Evolutionary conservation across 2,113 vertebrate genomes (phyloP).

Genomic region (Malaclemys terrapin): DNA sequence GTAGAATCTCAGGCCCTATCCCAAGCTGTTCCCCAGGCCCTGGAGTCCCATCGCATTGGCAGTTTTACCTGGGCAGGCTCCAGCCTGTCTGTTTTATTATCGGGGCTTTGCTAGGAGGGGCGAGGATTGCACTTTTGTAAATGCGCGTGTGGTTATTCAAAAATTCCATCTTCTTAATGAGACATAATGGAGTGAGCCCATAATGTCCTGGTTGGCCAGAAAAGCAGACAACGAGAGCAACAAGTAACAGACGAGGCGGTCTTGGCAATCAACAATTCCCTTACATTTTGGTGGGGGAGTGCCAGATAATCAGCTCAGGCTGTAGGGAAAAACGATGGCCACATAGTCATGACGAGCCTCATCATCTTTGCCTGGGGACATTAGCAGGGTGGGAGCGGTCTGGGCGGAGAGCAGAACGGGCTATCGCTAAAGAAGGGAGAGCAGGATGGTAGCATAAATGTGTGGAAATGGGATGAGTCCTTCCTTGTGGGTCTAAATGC

Average conservation of each 20-base stretch:
- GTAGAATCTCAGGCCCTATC: neutral
- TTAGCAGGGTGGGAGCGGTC: neutral
- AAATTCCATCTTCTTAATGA: neutral
- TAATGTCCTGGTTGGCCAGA: neutral
- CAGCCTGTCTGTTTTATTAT: neutral
- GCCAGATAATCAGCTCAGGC: neutral
- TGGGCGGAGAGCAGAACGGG: neutral
- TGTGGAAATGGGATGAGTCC: neutral
- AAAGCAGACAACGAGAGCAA: neutral
- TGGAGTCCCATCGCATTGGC: conserved; percentile 13
- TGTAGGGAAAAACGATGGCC: neutral
- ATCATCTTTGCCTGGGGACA: neutral
- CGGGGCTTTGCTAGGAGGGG: neutral
- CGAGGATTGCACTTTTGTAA: conserved; percentile 1
- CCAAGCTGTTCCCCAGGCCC: neutral
- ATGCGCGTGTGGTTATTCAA: neutral
- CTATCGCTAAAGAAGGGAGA: neutral
- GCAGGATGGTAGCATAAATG: neutral
- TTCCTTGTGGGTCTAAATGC: neutral
- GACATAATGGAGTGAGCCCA: neutral
- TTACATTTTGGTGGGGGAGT: neutral
- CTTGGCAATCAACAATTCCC: neutral
- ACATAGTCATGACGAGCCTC: neutral
- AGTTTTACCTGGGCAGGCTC: conserved; percentile 12
- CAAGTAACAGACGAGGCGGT: neutral